Conservation (phyloP, 2,113 vertebrate genomes). For the Dendrocopos noguchii region DNA sequence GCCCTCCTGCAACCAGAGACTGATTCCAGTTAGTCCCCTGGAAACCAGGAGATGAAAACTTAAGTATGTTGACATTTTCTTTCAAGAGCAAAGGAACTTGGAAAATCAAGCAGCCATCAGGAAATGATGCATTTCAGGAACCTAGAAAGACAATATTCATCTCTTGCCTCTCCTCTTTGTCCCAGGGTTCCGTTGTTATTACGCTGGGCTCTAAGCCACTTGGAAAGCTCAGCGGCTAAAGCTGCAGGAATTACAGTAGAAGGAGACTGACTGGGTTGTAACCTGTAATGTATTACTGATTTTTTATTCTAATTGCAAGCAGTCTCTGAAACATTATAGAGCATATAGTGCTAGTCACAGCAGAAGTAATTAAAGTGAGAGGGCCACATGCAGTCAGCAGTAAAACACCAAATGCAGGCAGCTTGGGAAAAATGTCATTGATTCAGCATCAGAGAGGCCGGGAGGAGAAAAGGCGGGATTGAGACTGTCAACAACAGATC, state of each 20-base stretch:
- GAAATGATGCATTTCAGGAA: not conserved
- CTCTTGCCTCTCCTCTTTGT: not conserved
- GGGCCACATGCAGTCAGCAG: constrained; percentile 67
- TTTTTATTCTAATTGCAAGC: constrained; percentile 75
- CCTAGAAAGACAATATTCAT: not conserved
- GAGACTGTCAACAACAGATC: constrained; percentile 17
- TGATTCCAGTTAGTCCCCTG: not conserved
- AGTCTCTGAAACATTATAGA: constrained; percentile 71
- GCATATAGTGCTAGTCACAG: constrained; percentile 71
- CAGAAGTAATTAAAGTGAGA: constrained; percentile 77
- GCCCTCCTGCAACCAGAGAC: not conserved
- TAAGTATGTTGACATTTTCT: not conserved
- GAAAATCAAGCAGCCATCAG: not conserved
- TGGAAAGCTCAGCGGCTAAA: constrained; percentile 9
- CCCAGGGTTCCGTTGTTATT: not conserved
- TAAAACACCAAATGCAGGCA: constrained; percentile 72
- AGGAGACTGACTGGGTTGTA: constrained; percentile 34
- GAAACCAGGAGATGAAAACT: not conserved
- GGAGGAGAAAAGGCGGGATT: constrained; percentile 9
- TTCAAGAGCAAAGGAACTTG: not conserved
- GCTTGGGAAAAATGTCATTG: constrained; percentile 71
- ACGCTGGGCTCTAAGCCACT: not conserved
- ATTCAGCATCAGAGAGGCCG: constrained; percentile 19
- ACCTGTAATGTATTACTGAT: constrained; percentile 43
- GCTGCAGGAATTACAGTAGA: constrained; percentile 2